Conservation (phyloP, 1,140 invertebrate genomes). For the Sipha flava region DNA sequence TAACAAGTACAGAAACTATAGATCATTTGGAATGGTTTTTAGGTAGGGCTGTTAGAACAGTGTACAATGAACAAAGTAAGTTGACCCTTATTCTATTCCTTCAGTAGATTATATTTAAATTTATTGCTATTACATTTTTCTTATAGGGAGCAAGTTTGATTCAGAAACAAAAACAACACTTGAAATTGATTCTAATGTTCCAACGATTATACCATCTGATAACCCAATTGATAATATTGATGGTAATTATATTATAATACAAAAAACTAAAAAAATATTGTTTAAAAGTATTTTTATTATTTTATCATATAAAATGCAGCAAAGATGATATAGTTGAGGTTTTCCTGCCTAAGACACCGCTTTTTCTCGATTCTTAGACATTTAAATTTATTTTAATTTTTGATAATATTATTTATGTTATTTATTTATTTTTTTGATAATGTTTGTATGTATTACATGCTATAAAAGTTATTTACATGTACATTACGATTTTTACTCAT, state of each 20-base stretch:
- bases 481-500: too few species aligned
- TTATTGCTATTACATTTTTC: background rate
- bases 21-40: constrained; percentile 17
- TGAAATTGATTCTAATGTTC: background rate
- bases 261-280: too few species aligned
- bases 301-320: too few species aligned
- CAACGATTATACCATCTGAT: constrained; percentile 7
- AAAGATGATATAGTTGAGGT: too few species aligned
- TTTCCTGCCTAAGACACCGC: too few species aligned
- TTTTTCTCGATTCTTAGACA: too few species aligned
- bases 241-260: background rate
- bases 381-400: too few species aligned
- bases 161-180: background rate
- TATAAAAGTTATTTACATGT: too few species aligned
- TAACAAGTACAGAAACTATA: background rate
- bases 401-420: too few species aligned
- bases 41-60: background rate
- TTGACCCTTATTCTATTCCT: background rate
- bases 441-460: too few species aligned
- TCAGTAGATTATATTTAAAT: background rate
- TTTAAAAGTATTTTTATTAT: too few species aligned
- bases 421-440: too few species aligned
- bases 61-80: constrained; percentile 11
- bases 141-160: constrained; percentile 15
- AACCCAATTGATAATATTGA: constrained; percentile 18